Conservation (phyloP, 2,113 vertebrate genomes). For the Notothenia coriiceps region DNA sequence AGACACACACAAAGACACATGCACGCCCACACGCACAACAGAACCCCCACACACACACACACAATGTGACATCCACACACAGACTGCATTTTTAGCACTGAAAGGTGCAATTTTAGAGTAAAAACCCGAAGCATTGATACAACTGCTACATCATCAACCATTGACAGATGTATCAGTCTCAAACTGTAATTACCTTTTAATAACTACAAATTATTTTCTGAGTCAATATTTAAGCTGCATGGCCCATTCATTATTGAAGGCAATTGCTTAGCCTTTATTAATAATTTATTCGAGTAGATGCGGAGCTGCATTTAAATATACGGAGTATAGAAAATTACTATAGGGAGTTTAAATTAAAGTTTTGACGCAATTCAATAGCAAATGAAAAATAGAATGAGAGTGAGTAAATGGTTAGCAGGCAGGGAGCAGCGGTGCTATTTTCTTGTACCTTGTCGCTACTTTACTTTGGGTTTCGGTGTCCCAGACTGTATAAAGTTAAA, state of each 20-base stretch:
- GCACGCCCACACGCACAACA: constrained; percentile 21
- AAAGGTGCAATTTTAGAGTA: constrained; percentile 33
- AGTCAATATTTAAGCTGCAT: constrained; percentile 53
- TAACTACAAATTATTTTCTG: constrained; percentile 24
- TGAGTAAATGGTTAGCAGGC: constrained; percentile 82
- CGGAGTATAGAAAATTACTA: constrained; percentile 40
- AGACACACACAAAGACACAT: constrained; percentile 4
- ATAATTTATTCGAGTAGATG: constrained; percentile 52
- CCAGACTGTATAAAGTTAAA: constrained; percentile 36
- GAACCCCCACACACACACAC: constrained; percentile 13
- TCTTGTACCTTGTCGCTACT: constrained; percentile 77
- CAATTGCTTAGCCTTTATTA: constrained; percentile 53
- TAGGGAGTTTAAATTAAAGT: constrained; percentile 55
- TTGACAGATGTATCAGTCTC: constrained; percentile 47
- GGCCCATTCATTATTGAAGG: constrained; percentile 48
- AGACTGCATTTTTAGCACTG: constrained; percentile 35
- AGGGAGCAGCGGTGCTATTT: constrained; percentile 81
- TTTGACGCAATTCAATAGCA: constrained; percentile 62
- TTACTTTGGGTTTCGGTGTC: constrained; percentile 33
- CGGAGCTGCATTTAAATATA: constrained; percentile 23
- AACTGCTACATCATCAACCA: constrained; percentile 24
- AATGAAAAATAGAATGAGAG: constrained; percentile 79
- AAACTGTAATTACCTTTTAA: constrained; percentile 48
- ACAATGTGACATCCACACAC: constrained; percentile 27
- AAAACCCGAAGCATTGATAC: constrained; percentile 23